Evolutionary conservation across 2,113 vertebrate genomes (phyloP).

Genomic region (Thunnus thynnus): DNA sequence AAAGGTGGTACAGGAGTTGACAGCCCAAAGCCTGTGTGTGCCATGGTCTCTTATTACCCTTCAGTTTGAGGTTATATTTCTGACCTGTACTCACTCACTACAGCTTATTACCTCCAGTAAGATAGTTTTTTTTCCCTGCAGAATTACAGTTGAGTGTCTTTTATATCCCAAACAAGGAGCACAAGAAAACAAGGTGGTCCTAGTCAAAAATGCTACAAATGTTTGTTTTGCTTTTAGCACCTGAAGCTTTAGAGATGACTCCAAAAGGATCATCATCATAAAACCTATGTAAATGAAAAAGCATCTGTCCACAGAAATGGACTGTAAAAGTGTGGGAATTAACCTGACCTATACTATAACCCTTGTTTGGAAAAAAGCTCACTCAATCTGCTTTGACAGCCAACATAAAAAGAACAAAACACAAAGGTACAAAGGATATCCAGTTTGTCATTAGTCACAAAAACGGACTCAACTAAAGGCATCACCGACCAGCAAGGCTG

Average conservation of each 20-base stretch:
- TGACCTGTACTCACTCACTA: slow-evolving; percentile 67
- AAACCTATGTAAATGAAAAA: slow-evolving; percentile 27
- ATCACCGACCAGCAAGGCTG: slow-evolving; percentile 78
- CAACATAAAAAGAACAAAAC: slow-evolving; percentile 82
- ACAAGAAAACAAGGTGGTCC: slow-evolving; percentile 29
- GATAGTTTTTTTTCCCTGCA: slow-evolving; percentile 78
- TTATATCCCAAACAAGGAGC: slow-evolving; percentile 59
- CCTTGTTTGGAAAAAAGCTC: slow-evolving; percentile 52
- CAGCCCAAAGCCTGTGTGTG: slow-evolving; percentile 70
- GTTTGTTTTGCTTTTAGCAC: slow-evolving; percentile 71
- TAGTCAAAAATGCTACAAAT: slow-evolving; percentile 67
- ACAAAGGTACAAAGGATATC: slow-evolving; percentile 73
- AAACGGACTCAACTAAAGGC: slow-evolving; percentile 59
- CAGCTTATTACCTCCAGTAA: slow-evolving; percentile 69
- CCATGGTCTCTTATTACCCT: slow-evolving; percentile 76
- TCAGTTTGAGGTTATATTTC: slow-evolving; percentile 73
- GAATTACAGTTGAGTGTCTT: slow-evolving; percentile 78
- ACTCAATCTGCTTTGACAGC: slow-evolving; percentile 76
- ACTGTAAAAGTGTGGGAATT: slow-evolving; percentile 58
- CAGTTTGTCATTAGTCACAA: slow-evolving; percentile 77
- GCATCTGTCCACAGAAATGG: slow-evolving; percentile 70
- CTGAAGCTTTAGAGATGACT: slow-evolving; percentile 55
- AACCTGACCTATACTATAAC: slow-evolving; percentile 46
- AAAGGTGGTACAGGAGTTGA: slow-evolving; percentile 79
- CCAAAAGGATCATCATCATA: slow-evolving; percentile 20